Conservation (phyloP, 2,113 vertebrate species). For the Trichechus manatus region DNA sequence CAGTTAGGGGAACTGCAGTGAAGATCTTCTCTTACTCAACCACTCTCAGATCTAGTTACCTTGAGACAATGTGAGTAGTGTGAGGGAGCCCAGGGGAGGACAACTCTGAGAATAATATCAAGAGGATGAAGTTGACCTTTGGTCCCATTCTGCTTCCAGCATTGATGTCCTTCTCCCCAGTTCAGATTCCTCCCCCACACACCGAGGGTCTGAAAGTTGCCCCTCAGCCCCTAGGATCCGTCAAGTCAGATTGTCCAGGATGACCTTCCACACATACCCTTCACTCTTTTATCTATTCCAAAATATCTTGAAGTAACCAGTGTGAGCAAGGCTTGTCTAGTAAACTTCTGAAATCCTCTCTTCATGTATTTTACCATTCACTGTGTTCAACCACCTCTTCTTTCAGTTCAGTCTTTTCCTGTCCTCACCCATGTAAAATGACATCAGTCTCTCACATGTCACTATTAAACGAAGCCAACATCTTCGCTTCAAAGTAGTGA, state of each 20-base stretch:
- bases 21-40: not conserved
- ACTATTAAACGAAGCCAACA: not conserved
- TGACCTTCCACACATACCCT: not conserved
- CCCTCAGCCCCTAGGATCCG: not conserved
- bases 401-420: not conserved
- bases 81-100: not conserved
- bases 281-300: not conserved
- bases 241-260: not conserved
- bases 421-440: not conserved
- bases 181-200: not conserved
- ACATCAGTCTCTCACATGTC: not conserved
- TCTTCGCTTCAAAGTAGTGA: not conserved
- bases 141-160: not conserved
- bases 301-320: not conserved
- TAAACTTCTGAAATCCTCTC: not conserved
- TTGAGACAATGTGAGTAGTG: not conserved
- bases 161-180: not conserved
- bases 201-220: not conserved
- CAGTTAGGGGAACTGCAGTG: not conserved
- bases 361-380: not conserved
- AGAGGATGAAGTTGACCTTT: not conserved
- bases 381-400: not conserved
- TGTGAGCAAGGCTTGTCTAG: not conserved
- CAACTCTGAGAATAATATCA: not conserved
- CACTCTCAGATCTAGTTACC: not conserved